phyloP scores from a whole-genome alignment of 2,113 vertebrate species.

The Pantherophis guttatus region DNA sequence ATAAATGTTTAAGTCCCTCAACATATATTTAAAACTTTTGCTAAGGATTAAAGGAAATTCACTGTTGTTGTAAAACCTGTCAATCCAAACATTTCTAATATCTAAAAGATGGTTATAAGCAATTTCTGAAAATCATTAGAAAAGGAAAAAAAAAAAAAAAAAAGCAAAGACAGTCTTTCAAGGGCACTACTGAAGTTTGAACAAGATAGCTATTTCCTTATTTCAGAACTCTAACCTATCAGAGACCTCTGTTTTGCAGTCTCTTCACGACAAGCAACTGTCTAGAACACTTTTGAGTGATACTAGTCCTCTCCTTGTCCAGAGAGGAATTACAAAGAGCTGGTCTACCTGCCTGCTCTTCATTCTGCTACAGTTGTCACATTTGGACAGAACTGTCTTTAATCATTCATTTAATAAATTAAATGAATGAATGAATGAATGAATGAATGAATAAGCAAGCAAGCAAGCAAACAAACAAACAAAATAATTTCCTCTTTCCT shows the following conservation, averaged over 20 bases:
- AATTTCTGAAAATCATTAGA: not conserved
- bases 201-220: not conserved
- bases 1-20: not conserved
- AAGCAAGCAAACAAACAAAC: not conserved
- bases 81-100: not conserved
- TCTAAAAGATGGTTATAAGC: not conserved
- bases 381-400: not conserved
- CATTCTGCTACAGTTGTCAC: too few species aligned
- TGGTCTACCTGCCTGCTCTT: too few species aligned
- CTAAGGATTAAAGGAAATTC: too few species aligned
- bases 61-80: not conserved
- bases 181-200: not conserved
- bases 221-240: not conserved
- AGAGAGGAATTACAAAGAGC: not conserved
- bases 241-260: not conserved
- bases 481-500: not conserved
- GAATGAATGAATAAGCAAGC: too few species aligned
- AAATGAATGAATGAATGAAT: not conserved
- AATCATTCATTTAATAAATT: not conserved
- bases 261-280: not conserved
- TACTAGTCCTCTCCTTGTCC: not conserved
- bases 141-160: not conserved
- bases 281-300: not conserved
- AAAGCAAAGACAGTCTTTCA: too few species aligned
- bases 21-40: not conserved